These are phyloP conservation scores for Hozukius guyotensis DNA, from an alignment of 2,797 vertebrate species.

Conservation along the genomic window DNA sequence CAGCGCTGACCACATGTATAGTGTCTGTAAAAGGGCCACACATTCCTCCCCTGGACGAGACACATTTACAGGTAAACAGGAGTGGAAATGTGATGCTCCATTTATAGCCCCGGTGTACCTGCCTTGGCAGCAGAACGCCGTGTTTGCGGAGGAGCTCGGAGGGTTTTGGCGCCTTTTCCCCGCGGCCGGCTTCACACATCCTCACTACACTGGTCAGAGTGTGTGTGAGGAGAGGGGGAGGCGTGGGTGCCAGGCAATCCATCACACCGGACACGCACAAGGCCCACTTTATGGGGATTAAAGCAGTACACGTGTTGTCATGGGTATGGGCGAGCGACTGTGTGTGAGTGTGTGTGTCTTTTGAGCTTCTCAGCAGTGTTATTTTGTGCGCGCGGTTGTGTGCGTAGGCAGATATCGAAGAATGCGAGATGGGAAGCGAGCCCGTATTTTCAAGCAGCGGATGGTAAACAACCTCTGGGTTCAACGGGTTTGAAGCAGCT, in stretches of 20 bases:
- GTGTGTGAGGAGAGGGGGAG: conserved; percentile 52
- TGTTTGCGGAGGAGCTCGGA: conserved; percentile 69
- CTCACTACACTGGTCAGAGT: conserved; percentile 68
- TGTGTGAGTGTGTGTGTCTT: conserved; percentile 13
- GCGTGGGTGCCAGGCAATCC: conserved; percentile 72
- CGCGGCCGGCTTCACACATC: conserved; percentile 64
- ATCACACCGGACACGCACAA: conserved; percentile 78
- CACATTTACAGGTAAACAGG: conserved; percentile 74
- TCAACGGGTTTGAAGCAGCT: conserved; percentile 85
- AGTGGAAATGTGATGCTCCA: conserved; percentile 67
- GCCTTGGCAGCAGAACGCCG: conserved; percentile 65
- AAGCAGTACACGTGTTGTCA: conserved; percentile 64
- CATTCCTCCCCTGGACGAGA: conserved; percentile 70
- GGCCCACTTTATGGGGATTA: conserved; percentile 78
- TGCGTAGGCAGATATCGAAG: conserved; percentile 79
- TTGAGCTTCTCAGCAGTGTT: conserved; percentile 49
- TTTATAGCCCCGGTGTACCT: conserved; percentile 77
- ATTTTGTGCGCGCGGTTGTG: conserved; percentile 56
- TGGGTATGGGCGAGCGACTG: conserved; percentile 22
- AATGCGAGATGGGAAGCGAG: conserved; percentile 79
- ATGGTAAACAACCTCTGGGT: conserved; percentile 85
- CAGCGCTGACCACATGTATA: conserved; percentile 61
- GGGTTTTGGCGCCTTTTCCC: conserved; percentile 61
- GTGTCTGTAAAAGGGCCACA: conserved; percentile 56
- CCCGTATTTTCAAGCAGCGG: conserved; percentile 79